Conservation (phyloP, 2,113 vertebrate genomes). For the Ranitomeya variabilis region DNA sequence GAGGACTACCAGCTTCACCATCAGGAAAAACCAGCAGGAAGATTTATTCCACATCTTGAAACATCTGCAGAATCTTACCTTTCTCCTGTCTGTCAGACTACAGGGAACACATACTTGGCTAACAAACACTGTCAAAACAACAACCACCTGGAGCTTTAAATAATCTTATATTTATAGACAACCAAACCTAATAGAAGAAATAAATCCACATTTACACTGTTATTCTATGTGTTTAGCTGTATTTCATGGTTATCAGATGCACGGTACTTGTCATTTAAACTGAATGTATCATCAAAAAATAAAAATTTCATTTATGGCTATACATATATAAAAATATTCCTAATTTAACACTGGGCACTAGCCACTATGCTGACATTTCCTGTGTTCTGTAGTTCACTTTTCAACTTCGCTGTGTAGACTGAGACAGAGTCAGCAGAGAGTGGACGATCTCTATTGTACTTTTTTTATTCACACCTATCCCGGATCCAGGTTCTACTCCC, state of each 20-base stretch:
- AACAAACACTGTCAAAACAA: not conserved
- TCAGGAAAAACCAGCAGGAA: not conserved
- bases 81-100: not conserved
- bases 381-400: too few relatives aligned
- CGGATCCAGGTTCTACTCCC: too few relatives aligned
- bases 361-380: too few relatives aligned
- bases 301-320: too few relatives aligned
- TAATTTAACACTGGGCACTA: too few relatives aligned
- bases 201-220: not conserved
- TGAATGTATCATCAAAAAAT: not conserved
- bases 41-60: not conserved
- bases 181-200: not conserved
- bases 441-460: too few relatives aligned
- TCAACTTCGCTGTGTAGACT: too few relatives aligned
- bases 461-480: too few relatives aligned
- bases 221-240: not conserved
- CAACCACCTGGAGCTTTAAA: not conserved
- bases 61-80: not conserved
- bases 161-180: not conserved
- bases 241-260: not conserved
- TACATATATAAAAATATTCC: too few relatives aligned
- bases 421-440: too few relatives aligned
- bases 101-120: not conserved
- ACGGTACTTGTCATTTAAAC: too few relatives aligned
- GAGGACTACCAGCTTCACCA: conserved; percentile 10